These are phyloP conservation scores for Pitta sordida DNA, from an alignment of 2,113 vertebrate genomes.

Conservation along the genomic window DNA sequence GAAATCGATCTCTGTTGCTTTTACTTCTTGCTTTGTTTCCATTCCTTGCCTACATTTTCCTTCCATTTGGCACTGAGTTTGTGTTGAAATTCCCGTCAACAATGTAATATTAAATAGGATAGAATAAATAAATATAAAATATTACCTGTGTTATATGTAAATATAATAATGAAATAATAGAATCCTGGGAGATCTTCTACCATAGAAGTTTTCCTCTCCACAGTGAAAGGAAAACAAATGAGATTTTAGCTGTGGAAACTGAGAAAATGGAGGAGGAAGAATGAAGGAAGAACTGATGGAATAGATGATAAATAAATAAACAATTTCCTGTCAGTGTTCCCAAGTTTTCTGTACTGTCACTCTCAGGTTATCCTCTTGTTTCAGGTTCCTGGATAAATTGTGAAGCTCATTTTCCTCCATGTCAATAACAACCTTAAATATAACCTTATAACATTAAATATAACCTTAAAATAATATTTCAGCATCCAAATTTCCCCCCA, in stretches of 20 bases:
- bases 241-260: background rate
- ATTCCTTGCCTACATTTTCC: background rate
- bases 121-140: background rate
- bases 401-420: background rate
- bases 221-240: background rate
- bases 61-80: background rate
- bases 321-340: background rate
- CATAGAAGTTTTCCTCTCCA: too few species aligned
- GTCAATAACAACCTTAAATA: background rate
- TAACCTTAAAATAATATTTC: background rate
- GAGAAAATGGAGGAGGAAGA: background rate
- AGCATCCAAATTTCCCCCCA: background rate
- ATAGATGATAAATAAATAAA: slow-evolving; percentile 22
- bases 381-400: background rate
- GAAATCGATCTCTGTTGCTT: background rate
- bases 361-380: background rate
- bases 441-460: background rate
- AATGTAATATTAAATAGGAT: background rate
- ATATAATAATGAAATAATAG: background rate
- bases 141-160: too few species aligned
- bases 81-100: background rate
- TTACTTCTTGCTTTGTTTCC: background rate
- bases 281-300: background rate
- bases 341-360: background rate
- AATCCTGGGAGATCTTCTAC: background rate